Conservation (phyloP, 2,797 vertebrate genomes). For the Clarias pachynema region DNA sequence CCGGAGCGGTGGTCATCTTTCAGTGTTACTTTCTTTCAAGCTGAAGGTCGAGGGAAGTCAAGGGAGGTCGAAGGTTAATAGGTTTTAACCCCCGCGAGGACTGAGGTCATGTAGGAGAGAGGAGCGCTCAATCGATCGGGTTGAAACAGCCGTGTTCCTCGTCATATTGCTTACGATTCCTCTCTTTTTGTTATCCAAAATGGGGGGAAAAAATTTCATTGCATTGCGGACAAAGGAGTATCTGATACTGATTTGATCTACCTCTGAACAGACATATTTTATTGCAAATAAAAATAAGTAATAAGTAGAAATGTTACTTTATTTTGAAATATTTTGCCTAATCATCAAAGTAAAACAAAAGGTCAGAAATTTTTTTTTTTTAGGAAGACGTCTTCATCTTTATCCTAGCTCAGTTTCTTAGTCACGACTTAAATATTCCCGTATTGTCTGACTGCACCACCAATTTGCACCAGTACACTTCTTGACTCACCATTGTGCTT, state of each 20-base stretch:
- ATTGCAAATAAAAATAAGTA: background rate
- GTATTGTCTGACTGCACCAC: background rate
- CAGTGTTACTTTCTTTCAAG: slow-evolving; percentile 49
- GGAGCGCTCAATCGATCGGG: slow-evolving; percentile 24
- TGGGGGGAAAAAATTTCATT: background rate
- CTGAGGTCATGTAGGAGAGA: slow-evolving; percentile 47
- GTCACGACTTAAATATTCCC: background rate
- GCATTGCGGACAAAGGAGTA: background rate
- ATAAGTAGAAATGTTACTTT: background rate
- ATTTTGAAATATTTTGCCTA: background rate
- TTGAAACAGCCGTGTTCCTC: slow-evolving; percentile 1
- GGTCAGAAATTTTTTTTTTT: too few species aligned
- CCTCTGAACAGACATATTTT: background rate
- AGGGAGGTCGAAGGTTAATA: slow-evolving; percentile 56
- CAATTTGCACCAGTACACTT: background rate
- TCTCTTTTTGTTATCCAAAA: background rate
- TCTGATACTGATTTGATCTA: background rate
- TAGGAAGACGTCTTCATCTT: background rate
- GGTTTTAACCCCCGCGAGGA: slow-evolving; percentile 53
- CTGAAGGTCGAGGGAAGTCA: slow-evolving; percentile 52
- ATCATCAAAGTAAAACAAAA: background rate
- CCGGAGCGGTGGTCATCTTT: slow-evolving; percentile 57
- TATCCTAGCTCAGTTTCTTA: background rate
- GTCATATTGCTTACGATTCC: background rate
- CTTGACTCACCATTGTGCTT: background rate